Evolutionary conservation across 1,140 invertebrate species (phyloP).

Genomic region (Daktulosphaira vitifoliae): DNA sequence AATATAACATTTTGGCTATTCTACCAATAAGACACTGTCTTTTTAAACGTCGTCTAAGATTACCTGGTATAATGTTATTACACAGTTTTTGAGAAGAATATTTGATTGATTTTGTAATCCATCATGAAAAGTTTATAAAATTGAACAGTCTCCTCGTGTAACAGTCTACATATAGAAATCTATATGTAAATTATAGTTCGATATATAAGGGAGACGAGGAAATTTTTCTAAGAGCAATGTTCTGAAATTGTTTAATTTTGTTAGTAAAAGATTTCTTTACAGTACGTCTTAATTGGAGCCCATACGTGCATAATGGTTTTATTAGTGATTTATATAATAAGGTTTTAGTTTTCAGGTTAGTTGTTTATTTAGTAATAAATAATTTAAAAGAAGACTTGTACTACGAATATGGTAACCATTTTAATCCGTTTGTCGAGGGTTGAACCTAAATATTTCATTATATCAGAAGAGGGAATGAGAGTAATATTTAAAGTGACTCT

Average conservation of each 20-base stretch:
- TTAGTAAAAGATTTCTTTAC: neutral
- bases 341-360: neutral
- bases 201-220: neutral
- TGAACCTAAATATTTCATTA: neutral
- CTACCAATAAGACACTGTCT: no score
- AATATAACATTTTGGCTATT: no score
- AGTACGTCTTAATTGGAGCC: neutral
- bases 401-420: neutral
- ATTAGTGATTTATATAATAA: neutral
- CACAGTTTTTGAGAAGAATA: no score
- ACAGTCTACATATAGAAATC: constrained; percentile 1
- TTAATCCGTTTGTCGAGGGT: neutral
- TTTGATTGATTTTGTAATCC: no score
- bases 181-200: neutral
- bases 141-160: neutral
- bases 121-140: no score
- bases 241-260: constrained; percentile 3
- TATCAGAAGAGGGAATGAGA: neutral
- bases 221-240: neutral
- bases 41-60: no score
- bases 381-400: neutral
- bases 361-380: neutral
- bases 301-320: constrained; percentile 1
- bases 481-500: neutral
- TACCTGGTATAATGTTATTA: no score